phyloP scores from a whole-genome alignment of 2,113 vertebrate species.

The Terrapene triunguis region DNA sequence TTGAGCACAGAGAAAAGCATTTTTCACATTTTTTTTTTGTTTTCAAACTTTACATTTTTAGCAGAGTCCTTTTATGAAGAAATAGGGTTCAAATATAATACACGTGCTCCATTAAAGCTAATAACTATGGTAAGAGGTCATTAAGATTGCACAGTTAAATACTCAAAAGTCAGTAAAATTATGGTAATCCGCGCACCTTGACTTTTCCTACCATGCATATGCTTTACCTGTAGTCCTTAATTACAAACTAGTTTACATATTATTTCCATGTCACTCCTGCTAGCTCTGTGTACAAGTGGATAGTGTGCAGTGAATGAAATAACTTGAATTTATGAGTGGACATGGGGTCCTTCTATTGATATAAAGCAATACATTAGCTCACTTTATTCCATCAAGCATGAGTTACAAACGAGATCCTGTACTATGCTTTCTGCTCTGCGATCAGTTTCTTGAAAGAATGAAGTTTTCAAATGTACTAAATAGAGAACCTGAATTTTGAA shows the following conservation, averaged over 20 bases:
- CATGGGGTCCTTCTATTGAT: fast-evolving
- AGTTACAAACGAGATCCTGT: neutral
- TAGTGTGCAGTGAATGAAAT: fast-evolving
- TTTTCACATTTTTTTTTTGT: neutral
- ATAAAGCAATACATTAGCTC: fast-evolving
- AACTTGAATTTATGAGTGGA: neutral
- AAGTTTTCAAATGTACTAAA: neutral
- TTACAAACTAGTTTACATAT: neutral
- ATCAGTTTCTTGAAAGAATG: neutral
- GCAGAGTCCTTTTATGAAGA: neutral
- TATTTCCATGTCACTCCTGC: neutral
- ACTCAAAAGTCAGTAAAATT: neutral
- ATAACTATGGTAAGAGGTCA: neutral
- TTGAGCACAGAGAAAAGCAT: neutral
- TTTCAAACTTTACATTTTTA: neutral
- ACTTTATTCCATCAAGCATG: neutral
- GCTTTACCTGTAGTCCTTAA: neutral
- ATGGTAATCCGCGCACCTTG: neutral
- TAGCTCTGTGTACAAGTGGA: neutral
- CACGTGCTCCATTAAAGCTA: neutral
- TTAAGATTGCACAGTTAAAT: neutral
- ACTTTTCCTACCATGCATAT: neutral
- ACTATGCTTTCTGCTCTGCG: neutral
- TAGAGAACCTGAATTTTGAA: neutral
- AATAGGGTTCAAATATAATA: neutral